Conservation (phyloP, 2,888 invertebrate species). For the Trypoxylon attenuatum region DNA sequence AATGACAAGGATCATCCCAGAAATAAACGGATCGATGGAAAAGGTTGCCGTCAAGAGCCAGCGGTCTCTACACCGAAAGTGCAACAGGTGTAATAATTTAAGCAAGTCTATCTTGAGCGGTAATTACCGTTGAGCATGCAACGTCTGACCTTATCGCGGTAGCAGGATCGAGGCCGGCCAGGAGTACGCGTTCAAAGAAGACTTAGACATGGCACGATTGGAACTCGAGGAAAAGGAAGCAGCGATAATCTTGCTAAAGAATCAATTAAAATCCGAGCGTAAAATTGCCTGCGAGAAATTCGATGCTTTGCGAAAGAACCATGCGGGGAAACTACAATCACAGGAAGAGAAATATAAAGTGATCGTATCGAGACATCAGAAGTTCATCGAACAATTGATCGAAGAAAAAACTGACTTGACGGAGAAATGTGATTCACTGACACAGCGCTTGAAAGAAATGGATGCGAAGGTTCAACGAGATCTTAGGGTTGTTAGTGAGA, state of each 20-base stretch:
- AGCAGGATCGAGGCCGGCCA: not conserved
- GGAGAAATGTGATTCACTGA: constrained; percentile 83
- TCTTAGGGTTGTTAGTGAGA: constrained; percentile 83
- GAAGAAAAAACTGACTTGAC: constrained; percentile 87
- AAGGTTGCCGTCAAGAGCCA: not conserved
- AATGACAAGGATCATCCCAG: not conserved
- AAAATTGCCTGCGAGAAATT: constrained; percentile 72
- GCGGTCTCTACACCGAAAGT: not conserved
- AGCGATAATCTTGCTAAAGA: constrained; percentile 59
- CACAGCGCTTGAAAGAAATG: constrained; percentile 80
- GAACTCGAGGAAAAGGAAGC: constrained; percentile 66
- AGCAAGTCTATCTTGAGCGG: no score
- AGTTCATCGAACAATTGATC: constrained; percentile 87
- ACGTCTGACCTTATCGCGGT: not conserved
- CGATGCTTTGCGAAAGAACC: constrained; percentile 72
- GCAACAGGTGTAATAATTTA: constrained; percentile 13
- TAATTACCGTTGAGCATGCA: not conserved
- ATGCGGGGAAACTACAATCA: constrained; percentile 75
- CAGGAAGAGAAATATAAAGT: constrained; percentile 85
- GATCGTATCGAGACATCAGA: constrained; percentile 86
- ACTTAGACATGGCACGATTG: constrained; percentile 58
- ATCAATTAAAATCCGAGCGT: constrained; percentile 72
- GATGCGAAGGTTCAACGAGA: constrained; percentile 81
- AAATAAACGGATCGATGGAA: constrained; percentile 4
- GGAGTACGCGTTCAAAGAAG: constrained; percentile 50